phyloP scores from a whole-genome alignment of 2,113 vertebrate species.

The Paradoxurus hermaphroditus region DNA sequence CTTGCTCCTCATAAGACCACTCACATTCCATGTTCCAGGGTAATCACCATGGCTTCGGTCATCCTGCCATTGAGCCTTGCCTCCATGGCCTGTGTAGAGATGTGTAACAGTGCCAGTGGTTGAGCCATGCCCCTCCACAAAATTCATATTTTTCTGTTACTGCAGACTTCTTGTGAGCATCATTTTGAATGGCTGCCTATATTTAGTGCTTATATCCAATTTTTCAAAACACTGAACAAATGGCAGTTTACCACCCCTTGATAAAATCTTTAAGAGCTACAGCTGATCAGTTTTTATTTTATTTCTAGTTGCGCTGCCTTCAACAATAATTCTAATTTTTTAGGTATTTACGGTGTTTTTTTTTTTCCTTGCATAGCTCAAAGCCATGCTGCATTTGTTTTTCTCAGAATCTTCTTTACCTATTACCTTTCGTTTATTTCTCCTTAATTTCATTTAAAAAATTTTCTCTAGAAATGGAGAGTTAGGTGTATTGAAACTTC shows the following conservation, averaged over 20 bases:
- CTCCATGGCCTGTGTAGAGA: not conserved
- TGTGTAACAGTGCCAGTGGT: not conserved
- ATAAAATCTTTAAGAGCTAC: not conserved
- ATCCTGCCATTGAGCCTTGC: not conserved
- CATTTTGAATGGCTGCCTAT: slow-evolving; percentile 8
- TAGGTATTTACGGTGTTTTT: not conserved
- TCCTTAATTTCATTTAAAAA: not conserved
- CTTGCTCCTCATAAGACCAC: not conserved
- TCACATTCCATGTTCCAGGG: not conserved
- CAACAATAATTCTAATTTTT: not conserved
- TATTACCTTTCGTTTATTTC: slow-evolving; percentile 5
- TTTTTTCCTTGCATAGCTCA: not conserved
- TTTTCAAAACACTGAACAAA: slow-evolving; percentile 27
- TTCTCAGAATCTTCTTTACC: slow-evolving; percentile 30
- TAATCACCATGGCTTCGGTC: not conserved
- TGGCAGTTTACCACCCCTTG: not conserved
- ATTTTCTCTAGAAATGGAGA: not conserved
- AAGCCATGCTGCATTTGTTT: not conserved
- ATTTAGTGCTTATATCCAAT: not conserved
- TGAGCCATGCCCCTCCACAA: not conserved
- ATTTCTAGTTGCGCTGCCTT: slow-evolving; percentile 23
- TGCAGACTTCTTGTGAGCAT: not conserved
- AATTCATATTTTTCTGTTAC: not conserved
- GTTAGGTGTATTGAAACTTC: not conserved
- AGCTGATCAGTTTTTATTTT: not conserved